Conservation (phyloP, 2,113 vertebrate species). For the Sakesphorus luctuosus region DNA sequence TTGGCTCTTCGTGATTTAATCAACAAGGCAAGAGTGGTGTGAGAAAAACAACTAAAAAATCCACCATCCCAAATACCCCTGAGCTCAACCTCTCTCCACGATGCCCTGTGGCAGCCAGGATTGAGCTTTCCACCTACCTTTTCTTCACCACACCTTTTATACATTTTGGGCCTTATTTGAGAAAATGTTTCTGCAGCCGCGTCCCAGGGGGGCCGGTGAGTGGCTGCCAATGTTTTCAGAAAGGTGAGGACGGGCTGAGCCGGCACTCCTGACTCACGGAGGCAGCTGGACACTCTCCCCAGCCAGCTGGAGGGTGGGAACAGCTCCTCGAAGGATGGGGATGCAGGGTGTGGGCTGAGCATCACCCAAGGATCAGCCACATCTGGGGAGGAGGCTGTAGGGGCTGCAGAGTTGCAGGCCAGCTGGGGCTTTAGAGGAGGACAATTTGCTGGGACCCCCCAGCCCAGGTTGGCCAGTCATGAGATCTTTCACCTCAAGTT, state of each 20-base stretch:
- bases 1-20: not conserved
- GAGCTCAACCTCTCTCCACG: not conserved
- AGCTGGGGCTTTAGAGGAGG: not conserved
- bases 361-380: not conserved
- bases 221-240: not conserved
- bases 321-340: not conserved
- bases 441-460: not conserved
- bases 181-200: not conserved
- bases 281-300: slow-evolving; percentile 40
- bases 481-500: not conserved
- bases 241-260: slow-evolving; percentile 44
- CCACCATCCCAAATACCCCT: not conserved
- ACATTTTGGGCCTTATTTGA: not conserved
- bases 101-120: accelerated
- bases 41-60: not conserved
- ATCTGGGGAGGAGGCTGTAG: not conserved
- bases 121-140: not conserved
- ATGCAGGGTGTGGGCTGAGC: slow-evolving; percentile 39
- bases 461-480: accelerated
- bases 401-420: not conserved
- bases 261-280: slow-evolving; percentile 5
- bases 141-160: not conserved
- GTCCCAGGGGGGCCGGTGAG: not conserved
- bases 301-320: slow-evolving; percentile 64
- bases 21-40: accelerated